These are phyloP conservation scores for Desmodus rotundus DNA, from an alignment of 2,113 vertebrate genomes.

Conservation along the genomic window DNA sequence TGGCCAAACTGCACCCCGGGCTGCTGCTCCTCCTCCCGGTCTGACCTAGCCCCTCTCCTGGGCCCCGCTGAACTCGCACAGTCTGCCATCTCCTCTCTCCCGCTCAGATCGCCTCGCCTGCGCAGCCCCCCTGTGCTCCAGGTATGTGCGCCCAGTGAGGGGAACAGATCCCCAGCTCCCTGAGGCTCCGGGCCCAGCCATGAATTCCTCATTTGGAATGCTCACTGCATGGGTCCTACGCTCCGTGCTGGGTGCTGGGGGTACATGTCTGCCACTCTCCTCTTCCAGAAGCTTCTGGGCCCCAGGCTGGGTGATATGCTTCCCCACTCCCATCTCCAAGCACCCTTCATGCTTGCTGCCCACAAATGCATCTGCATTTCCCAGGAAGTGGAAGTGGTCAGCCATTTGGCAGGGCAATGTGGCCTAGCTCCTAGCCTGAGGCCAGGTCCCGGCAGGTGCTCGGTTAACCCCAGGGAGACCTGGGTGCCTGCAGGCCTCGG, in stretches of 20 bases:
- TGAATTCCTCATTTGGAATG: too few species aligned
- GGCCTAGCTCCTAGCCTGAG: neutral
- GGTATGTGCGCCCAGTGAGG: neutral
- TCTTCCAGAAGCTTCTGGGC: neutral
- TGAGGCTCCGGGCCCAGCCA: neutral
- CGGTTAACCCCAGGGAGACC: neutral
- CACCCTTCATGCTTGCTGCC: accelerated
- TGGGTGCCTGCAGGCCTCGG: neutral
- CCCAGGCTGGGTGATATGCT: neutral
- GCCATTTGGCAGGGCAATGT: too few species aligned
- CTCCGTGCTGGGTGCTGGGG: neutral
- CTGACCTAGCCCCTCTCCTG: neutral
- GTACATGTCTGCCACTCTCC: too few species aligned
- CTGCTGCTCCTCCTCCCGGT: neutral
- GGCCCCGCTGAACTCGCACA: neutral
- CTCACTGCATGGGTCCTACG: neutral
- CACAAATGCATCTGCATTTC: neutral
- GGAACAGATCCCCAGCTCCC: neutral
- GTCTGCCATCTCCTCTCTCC: neutral
- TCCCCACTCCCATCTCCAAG: too few species aligned
- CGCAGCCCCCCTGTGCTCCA: neutral
- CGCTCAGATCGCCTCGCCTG: accelerated
- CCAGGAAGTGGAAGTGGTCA: neutral
- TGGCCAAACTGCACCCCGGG: too few species aligned
- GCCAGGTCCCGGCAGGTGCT: neutral